These are phyloP conservation scores for Catajapyx aquilonaris DNA, from an alignment of 1,140 invertebrate species.

Conservation along the genomic window DNA sequence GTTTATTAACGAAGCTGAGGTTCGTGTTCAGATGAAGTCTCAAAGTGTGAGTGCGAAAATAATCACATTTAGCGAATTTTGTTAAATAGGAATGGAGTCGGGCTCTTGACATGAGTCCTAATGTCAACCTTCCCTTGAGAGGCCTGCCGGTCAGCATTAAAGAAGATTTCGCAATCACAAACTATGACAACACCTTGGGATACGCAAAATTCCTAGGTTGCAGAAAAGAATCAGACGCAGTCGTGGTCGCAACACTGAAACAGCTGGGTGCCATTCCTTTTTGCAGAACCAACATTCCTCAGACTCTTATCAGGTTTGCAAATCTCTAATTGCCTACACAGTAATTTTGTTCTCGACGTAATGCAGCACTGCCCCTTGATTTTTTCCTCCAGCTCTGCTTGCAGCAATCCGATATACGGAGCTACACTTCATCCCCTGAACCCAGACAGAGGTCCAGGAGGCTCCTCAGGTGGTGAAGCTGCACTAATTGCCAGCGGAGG, in stretches of 20 bases:
- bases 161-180: conserved; percentile 18
- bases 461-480: conserved; percentile 14
- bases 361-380: too few species aligned
- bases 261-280: conserved; percentile 23
- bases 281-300: conserved; percentile 24
- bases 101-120: too few species aligned
- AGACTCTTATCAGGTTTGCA: too few species aligned
- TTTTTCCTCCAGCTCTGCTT: conserved; percentile 11
- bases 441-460: conserved; percentile 11
- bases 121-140: too few species aligned
- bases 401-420: conserved; percentile 15
- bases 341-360: too few species aligned
- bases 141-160: conserved; percentile 21
- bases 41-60: too few species aligned
- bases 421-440: conserved; percentile 11
- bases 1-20: too few species aligned
- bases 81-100: too few species aligned
- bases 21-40: too few species aligned
- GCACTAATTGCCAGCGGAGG: conserved; percentile 15
- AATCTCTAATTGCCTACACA: too few species aligned
- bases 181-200: conserved; percentile 24
- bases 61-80: too few species aligned
- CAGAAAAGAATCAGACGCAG: conserved; percentile 16
- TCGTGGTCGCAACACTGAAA: conserved; percentile 15
- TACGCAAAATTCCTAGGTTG: conserved; percentile 18